These are phyloP conservation scores for Varanus komodoensis DNA, from an alignment of 2,113 vertebrate genomes.

Conservation along the genomic window DNA sequence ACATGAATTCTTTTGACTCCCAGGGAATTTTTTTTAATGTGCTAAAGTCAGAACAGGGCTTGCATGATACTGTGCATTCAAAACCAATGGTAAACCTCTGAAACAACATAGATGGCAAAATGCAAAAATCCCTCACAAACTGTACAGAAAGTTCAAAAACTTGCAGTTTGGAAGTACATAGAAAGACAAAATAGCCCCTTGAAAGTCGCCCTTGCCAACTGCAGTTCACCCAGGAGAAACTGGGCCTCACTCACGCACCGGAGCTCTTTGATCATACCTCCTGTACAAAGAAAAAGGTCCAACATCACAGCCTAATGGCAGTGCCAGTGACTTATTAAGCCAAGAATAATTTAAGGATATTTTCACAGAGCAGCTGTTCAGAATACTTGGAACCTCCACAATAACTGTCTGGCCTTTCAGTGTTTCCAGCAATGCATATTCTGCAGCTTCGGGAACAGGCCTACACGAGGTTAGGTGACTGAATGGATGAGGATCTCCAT, in stretches of 20 bases:
- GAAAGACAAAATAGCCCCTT: conserved; percentile 82
- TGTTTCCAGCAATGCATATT: conserved; percentile 57
- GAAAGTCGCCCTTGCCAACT: conserved; percentile 58
- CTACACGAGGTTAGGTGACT: conserved; percentile 64
- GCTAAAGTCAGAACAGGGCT: conserved; percentile 72
- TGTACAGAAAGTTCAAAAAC: conserved; percentile 87
- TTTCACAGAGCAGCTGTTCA: conserved; percentile 69
- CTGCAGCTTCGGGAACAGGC: conserved; percentile 63
- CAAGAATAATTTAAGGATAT: conserved; percentile 62
- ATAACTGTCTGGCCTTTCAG: conserved; percentile 58
- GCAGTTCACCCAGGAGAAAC: conserved; percentile 57
- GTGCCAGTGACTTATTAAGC: conserved; percentile 73
- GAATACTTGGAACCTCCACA: conserved; percentile 70
- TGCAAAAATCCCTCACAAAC: conserved; percentile 85
- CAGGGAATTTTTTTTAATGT: conserved; percentile 41
- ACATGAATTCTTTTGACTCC: conserved; percentile 57
- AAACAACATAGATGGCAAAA: conserved; percentile 75
- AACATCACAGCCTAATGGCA: conserved; percentile 64
- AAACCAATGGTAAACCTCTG: conserved; percentile 77
- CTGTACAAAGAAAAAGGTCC: conserved; percentile 57
- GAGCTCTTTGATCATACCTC: conserved; percentile 61
- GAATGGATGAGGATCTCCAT: conserved; percentile 58
- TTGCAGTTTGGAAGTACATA: conserved; percentile 88
- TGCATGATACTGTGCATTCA: conserved; percentile 80
- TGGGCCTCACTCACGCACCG: conserved; percentile 51